Base-by-base conservation (phyloP, 2,888 invertebrate genomes). In the Volucella zonaria region DNA sequence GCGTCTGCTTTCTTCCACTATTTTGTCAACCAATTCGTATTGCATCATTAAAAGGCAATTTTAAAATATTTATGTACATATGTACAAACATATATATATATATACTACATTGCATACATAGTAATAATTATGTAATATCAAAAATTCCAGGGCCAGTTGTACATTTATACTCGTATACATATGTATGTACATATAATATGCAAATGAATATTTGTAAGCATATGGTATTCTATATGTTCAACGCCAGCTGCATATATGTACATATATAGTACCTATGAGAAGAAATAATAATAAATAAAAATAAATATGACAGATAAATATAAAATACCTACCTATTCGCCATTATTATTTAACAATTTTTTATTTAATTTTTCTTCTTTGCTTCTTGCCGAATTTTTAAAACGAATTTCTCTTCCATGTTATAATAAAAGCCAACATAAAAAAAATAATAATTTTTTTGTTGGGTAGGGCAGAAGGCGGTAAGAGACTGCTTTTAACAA, bases 251-350 rank as follows among this genome's bases (percentile, higher is more conserved):
- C 6, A 10, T 23, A 42, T 52, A 10, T 23, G 18, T 52, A 1
- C 18, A 18, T 18, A 67, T n/a, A 68, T 43, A 40, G n/a, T 51
- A 42, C 58, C 67, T 47, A 61, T 75, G 40, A 31, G 31, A 31
- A 31, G 6, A 3, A 31, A 68, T 66, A 18, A 66, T 76, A 45
- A 42, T 59, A 51, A 67, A 59, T 42, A 76, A 59, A 71, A 71
- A 71, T 62, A 14, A 38, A 52, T 61, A 71, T 49, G 61, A 43
- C 76, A 71, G 76, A 85, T 80, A 76, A 85, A 80, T 79, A 79
- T 76, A 71, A 85, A 85, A 85, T 81, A n/a, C n/a, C n/a, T n/a
- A n/a, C n/a, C n/a, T n/a, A 81, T 85, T 81, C 81, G 73, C 81
- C 81, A 77, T 85, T 73, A 85, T 81, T 77, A 73, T 85, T 81